These are phyloP conservation scores for Elgaria multicarinata DNA, from an alignment of 2,113 vertebrate genomes.

Conservation along the genomic window DNA sequence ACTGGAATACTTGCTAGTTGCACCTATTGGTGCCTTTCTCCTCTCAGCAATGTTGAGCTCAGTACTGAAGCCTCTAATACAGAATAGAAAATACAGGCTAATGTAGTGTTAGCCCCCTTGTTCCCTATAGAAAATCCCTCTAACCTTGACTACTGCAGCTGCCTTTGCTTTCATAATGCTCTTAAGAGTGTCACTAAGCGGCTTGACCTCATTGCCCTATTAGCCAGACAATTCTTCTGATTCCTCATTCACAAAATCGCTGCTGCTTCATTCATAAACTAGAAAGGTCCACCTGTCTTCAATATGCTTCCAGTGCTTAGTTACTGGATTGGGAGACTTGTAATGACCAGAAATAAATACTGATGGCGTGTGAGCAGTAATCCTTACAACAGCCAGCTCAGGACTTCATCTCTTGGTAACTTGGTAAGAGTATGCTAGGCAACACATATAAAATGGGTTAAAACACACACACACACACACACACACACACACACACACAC, in stretches of 20 bases:
- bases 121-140: not conserved
- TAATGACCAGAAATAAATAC: constrained; percentile 5
- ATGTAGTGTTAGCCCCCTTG: not conserved
- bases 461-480: too few species aligned
- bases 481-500: too few species aligned
- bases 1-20: not conserved
- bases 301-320: not conserved
- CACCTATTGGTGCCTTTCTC: not conserved
- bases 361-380: not conserved
- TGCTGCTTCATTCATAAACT: constrained; percentile 32
- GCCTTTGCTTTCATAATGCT: constrained; percentile 15
- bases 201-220: not conserved
- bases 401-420: constrained; percentile 16
- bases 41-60: not conserved
- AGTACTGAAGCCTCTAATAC: not conserved
- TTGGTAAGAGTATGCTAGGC: not conserved
- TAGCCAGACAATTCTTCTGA: constrained; percentile 6
- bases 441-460: not conserved
- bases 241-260: constrained; percentile 3
- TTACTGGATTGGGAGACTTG: not conserved
- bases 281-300: constrained; percentile 20
- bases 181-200: not conserved
- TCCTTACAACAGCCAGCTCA: not conserved
- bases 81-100: not conserved
- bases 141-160: constrained; percentile 26